phyloP scores from a whole-genome alignment of 2,113 vertebrate species.

The Hemiscyllium ocellatum region DNA sequence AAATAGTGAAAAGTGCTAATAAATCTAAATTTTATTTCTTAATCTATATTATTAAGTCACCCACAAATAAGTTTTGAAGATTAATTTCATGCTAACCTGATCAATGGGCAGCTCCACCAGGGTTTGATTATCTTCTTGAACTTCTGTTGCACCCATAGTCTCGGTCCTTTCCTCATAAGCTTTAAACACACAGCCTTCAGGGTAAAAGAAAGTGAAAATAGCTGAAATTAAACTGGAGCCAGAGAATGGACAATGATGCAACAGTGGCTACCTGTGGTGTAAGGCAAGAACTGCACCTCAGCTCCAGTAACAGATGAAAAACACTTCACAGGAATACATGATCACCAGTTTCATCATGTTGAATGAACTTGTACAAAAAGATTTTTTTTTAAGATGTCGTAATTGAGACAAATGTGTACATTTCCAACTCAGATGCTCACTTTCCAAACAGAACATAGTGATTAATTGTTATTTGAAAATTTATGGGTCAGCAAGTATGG shows the following conservation, averaged over 20 bases:
- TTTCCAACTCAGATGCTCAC: neutral
- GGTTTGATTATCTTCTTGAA: constrained; percentile 62
- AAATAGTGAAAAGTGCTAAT: neutral
- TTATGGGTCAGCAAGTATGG: neutral
- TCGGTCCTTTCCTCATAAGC: constrained; percentile 56
- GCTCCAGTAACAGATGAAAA: neutral
- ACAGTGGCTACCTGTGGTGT: constrained; percentile 71
- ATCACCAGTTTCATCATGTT: neutral
- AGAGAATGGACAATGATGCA: constrained; percentile 43
- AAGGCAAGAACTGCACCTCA: constrained; percentile 47
- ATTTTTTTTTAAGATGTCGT: neutral
- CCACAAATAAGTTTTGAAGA: neutral
- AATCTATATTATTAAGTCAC: neutral
- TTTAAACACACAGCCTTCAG: constrained; percentile 67
- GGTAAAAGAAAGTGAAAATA: constrained; percentile 38
- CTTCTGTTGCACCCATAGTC: constrained; percentile 57
- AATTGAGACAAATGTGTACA: neutral
- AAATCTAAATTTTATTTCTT: neutral
- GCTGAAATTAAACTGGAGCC: constrained; percentile 44
- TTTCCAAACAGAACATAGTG: neutral
- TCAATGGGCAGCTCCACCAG: constrained; percentile 64
- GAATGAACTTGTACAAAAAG: neutral
- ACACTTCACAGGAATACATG: too few species aligned
- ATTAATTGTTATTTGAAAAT: neutral
- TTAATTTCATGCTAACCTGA: constrained; percentile 53